Percentiles rank a stretch among this genome's conserved stretches.
Evolutionary conservation across 2,113 vertebrate genomes (phyloP).

Genomic region (Butorides virescens): DNA sequence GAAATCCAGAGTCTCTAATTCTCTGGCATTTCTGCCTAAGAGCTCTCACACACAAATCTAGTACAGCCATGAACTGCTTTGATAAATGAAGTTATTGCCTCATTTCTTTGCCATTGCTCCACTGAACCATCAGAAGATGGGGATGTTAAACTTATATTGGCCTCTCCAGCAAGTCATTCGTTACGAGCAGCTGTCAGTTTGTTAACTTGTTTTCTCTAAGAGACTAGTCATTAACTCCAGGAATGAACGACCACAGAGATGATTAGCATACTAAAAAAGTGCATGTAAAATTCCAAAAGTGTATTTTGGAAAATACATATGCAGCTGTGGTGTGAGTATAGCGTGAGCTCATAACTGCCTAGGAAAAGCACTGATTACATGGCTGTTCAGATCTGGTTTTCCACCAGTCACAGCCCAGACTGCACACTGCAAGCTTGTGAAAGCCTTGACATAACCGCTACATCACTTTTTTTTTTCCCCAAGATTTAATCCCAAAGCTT

Average conservation of each 20-base stretch:
- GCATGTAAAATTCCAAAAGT: background rate
- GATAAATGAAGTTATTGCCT: conserved; percentile 3
- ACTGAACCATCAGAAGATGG: background rate
- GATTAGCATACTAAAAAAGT: background rate
- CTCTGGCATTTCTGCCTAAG: background rate
- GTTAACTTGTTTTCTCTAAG: conserved; percentile 27
- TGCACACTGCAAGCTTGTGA: background rate
- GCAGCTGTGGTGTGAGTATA: conserved; percentile 10
- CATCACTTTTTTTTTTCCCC: background rate
- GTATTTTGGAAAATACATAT: conserved; percentile 15
- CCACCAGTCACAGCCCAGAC: background rate
- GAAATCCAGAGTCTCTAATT: background rate
- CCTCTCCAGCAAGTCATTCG: background rate
- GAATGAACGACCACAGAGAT: conserved; percentile 38
- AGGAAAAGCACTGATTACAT: conserved; percentile 4
- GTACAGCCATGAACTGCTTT: background rate
- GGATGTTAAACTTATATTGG: background rate
- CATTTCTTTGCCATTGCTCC: conserved; percentile 8
- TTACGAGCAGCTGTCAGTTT: conserved; percentile 38
- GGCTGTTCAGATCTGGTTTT: conserved; percentile 1
- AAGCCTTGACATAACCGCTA: conserved; percentile 22
- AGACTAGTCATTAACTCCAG: conserved; percentile 15
- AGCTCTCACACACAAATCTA: background rate
- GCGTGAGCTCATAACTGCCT: conserved; percentile 11
- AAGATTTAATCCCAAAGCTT: conserved; percentile 4